phyloP scores from a whole-genome alignment of 2,113 vertebrate species.

The Caloenas nicobarica region DNA sequence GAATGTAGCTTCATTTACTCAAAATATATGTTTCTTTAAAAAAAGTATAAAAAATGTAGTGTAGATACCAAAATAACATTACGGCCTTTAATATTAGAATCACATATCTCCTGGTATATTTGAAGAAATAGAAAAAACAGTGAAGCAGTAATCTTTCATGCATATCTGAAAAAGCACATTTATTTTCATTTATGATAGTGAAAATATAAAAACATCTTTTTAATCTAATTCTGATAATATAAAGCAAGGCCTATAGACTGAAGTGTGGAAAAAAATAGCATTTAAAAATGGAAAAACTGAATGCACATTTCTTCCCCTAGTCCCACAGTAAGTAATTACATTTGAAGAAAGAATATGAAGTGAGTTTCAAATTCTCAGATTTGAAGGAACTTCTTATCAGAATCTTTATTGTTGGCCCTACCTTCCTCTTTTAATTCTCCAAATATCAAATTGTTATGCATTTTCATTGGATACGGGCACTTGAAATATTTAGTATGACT shows the following conservation, averaged over 20 bases:
- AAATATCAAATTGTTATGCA: not conserved
- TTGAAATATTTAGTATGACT: not conserved
- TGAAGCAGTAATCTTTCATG: rapidly evolving
- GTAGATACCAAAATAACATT: not conserved
- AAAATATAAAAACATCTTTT: not conserved
- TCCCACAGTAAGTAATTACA: not conserved
- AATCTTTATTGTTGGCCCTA: not conserved
- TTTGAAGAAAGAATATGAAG: not conserved
- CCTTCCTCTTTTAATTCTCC: not conserved
- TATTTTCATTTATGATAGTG: not conserved
- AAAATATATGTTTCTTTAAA: not conserved
- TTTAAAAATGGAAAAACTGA: not conserved
- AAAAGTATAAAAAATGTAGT: not conserved
- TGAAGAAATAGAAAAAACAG: not conserved
- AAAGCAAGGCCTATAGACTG: not conserved
- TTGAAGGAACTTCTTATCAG: not conserved
- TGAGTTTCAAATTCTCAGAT: not conserved
- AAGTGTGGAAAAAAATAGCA: not conserved
- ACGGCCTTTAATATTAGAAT: not conserved
- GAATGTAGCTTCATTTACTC: not conserved
- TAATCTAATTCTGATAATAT: not conserved
- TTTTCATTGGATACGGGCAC: not conserved
- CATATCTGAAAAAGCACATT: not conserved
- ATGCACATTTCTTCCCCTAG: not conserved
- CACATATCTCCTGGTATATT: not conserved